Percentiles rank a stretch among this genome's conserved stretches.
Evolutionary conservation across 2,888 invertebrate genomes (phyloP).

Genomic region (Podotricha telesiphe): DNA sequence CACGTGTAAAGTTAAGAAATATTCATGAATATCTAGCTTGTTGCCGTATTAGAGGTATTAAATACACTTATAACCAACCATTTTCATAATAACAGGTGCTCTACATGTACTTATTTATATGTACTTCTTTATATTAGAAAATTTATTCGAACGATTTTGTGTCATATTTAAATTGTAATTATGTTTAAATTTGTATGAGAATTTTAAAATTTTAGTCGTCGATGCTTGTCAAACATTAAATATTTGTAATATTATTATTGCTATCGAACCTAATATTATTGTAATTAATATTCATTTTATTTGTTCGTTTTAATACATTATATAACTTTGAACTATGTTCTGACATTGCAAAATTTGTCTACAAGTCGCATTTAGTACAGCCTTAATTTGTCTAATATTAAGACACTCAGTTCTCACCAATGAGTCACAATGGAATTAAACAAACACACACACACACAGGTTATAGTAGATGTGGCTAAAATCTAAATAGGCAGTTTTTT

Average conservation of each 20-base stretch:
- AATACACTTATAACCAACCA: conserved; percentile 15
- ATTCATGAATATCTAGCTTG: conserved; percentile 10
- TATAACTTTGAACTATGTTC: too few species aligned
- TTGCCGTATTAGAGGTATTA: conserved; percentile 2
- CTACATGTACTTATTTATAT: conserved; percentile 7
- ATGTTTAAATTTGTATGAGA: neutral
- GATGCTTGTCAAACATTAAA: conserved; percentile 14
- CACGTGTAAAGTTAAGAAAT: neutral
- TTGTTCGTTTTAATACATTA: too few species aligned
- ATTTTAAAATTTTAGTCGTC: neutral
- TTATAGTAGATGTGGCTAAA: too few species aligned
- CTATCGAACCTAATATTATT: conserved; percentile 5
- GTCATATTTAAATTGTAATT: neutral
- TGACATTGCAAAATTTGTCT: too few species aligned
- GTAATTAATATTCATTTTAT: too few species aligned
- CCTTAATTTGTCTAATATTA: too few species aligned
- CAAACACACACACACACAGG: too few species aligned
- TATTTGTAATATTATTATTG: conserved; percentile 3
- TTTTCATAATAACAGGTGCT: conserved; percentile 21
- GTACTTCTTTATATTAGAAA: neutral
- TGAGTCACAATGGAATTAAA: too few species aligned
- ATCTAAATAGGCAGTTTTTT: too few species aligned
- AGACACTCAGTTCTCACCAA: too few species aligned
- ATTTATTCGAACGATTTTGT: neutral
- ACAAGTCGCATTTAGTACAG: too few species aligned